Base-by-base conservation (phyloP, 2,888 invertebrate species). In the Xestia c-nigrum region DNA sequence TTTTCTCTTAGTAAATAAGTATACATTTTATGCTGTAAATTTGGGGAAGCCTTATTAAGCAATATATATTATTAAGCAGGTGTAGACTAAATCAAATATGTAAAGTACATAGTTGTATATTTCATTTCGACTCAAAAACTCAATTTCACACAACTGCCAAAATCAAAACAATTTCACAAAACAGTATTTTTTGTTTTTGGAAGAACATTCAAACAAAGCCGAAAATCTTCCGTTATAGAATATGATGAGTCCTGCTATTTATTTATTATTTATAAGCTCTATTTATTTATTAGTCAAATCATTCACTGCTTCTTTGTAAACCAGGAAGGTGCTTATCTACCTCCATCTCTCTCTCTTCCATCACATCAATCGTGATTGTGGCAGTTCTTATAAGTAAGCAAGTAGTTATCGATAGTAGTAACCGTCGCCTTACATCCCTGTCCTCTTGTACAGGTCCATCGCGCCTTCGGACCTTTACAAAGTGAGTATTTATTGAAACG, bases 401-500 rank as follows among this genome's bases (percentile, higher is more conserved):
- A 52, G 0, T 24, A 6, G 14, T 61, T 66, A 40, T 73, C 19
- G 19, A 74, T 3, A 12, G 81, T 80, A 31, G 66, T 38, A 21
- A 80, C 59, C n/a, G 47, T 47, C 14, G 75, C 80, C 67, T 67
- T 79, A 63, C 79, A 79, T 5, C 73, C 66, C 7, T 46, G 43
- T 64, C 76, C 74, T 63, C 19, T 75, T 7, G 80, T 75, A 73
- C 91, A 91, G 3, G 67, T 68, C 92, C 92, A 92, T 43, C 87
- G 82, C 19, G 55, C 86, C 46, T 73, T 87, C 3, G 80, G 63
- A 1, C 90, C 89, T 1, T 63, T 85, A 59, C 83, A 87, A 1
- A 76, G 81, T 63, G 74, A 68, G 71, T 86, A 86, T 74, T 87
- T 90, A 77, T 91, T 88, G 77, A 75, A 93, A 12, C 90, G 82